A percentile compares a stretch with the other conserved stretches of the same genome.
Evolutionary conservation across 2,797 vertebrate genomes (phyloP).

Genomic region (Paguma larvata): DNA sequence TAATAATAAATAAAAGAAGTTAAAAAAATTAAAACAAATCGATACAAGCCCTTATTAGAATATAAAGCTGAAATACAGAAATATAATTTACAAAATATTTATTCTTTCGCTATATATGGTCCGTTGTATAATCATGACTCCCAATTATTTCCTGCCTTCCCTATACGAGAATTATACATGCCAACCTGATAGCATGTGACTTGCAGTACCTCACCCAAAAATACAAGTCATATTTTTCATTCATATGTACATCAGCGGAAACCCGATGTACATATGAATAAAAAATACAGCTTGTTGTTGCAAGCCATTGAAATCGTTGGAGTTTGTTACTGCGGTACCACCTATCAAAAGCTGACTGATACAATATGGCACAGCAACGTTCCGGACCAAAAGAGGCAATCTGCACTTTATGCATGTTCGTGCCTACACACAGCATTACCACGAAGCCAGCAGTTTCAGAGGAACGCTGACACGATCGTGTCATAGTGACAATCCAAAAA

Average conservation of each 20-base stretch:
- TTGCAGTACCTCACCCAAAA: neutral
- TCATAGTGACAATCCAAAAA: neutral
- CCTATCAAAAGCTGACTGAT: neutral
- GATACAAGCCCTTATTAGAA: neutral
- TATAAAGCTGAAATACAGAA: constrained; percentile 46
- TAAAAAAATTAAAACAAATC: neutral
- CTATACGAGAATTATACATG: neutral
- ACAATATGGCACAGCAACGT: neutral
- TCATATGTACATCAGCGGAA: no score
- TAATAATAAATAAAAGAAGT: no score
- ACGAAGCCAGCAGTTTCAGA: neutral
- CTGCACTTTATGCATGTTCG: neutral
- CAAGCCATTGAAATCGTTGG: neutral
- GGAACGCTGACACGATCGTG: neutral
- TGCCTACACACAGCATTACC: neutral
- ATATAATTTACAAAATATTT: neutral
- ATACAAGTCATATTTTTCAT: no score
- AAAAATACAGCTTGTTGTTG: neutral
- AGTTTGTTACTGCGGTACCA: neutral
- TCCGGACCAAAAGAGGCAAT: neutral
- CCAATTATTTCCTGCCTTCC: neutral
- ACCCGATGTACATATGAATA: neutral
- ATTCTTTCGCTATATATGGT: neutral
- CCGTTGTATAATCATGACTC: neutral
- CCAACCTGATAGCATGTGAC: neutral